Evolutionary conservation across 1,140 invertebrate species (phyloP).

Genomic region (Gonioctena quinquepunctata): DNA sequence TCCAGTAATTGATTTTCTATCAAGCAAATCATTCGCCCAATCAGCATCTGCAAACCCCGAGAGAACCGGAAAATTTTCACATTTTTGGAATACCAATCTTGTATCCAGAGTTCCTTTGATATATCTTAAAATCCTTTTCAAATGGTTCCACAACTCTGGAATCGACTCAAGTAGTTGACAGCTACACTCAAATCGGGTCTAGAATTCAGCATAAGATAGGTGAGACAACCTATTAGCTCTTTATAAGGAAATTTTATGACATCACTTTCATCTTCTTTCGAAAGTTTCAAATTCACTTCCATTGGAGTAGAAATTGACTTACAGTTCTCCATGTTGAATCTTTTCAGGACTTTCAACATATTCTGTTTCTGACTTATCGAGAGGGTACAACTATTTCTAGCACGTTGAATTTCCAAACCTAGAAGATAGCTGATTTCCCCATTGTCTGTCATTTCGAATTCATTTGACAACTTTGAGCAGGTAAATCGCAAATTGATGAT

Average conservation of each 20-base stretch:
- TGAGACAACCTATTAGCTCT: slow-evolving; percentile 44
- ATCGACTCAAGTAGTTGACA: slow-evolving; percentile 35
- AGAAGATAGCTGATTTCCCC: slow-evolving; percentile 11
- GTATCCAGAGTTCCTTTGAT: neutral
- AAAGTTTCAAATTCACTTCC: neutral
- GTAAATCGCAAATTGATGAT: neutral
- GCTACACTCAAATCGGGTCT: slow-evolving; percentile 44
- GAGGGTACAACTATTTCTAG: slow-evolving; percentile 10
- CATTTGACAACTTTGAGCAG: slow-evolving; percentile 1
- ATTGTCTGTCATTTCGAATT: slow-evolving; percentile 6
- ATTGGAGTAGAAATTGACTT: neutral
- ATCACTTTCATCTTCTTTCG: neutral
- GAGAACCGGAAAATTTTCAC: neutral
- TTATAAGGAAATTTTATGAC: neutral
- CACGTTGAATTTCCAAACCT: slow-evolving; percentile 16
- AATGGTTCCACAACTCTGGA: slow-evolving; percentile 30
- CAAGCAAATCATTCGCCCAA: slow-evolving; percentile 49
- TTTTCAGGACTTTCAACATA: slow-evolving; percentile 11
- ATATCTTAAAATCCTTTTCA: neutral
- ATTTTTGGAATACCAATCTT: neutral
- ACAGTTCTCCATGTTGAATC: slow-evolving; percentile 19
- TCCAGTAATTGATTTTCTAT: slow-evolving; percentile 54
- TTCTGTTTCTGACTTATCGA: neutral
- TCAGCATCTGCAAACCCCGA: slow-evolving; percentile 51
- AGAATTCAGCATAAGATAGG: slow-evolving; percentile 40